Evolutionary conservation across 2,113 vertebrate species (phyloP).

Genomic region (Gymnorhina tibicen): DNA sequence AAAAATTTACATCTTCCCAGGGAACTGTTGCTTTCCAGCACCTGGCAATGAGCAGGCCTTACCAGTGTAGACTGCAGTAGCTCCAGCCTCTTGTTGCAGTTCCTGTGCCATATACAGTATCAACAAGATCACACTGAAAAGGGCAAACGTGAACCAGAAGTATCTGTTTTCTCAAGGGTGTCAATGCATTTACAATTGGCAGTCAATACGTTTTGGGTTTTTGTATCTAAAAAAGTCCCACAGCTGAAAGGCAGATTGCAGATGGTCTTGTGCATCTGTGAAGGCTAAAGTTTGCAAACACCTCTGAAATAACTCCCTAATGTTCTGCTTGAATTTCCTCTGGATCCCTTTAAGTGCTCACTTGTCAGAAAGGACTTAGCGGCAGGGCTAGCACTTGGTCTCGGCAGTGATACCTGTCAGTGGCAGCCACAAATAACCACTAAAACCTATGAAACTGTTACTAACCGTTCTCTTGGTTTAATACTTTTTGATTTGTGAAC

Average conservation of each 20-base stretch:
- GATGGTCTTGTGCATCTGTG: not conserved
- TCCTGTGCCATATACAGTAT: not conserved
- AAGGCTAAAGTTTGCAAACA: not conserved
- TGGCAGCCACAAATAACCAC: not conserved
- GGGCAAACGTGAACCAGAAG: not conserved
- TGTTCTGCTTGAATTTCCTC: not conserved
- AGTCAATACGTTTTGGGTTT: not conserved
- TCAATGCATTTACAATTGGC: not conserved
- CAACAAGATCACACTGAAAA: not conserved
- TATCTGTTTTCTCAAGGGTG: not conserved
- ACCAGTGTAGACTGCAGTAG: not conserved
- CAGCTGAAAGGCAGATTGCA: not conserved
- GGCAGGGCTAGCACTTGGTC: not conserved
- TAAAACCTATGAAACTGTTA: not conserved
- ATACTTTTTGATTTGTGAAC: not conserved
- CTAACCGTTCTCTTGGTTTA: not conserved
- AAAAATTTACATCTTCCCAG: not conserved
- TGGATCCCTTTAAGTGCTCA: not conserved
- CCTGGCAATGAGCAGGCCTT: not conserved
- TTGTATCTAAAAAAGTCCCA: not conserved
- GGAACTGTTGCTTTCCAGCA: not conserved
- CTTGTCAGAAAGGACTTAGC: not conserved
- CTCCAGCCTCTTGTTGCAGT: not conserved
- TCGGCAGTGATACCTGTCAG: not conserved
- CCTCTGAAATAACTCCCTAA: not conserved